A percentile compares a stretch with the other conserved stretches of the same genome.
Evolutionary conservation across 2,888 invertebrate genomes (phyloP).

Genomic region (Meloe dianella): DNA sequence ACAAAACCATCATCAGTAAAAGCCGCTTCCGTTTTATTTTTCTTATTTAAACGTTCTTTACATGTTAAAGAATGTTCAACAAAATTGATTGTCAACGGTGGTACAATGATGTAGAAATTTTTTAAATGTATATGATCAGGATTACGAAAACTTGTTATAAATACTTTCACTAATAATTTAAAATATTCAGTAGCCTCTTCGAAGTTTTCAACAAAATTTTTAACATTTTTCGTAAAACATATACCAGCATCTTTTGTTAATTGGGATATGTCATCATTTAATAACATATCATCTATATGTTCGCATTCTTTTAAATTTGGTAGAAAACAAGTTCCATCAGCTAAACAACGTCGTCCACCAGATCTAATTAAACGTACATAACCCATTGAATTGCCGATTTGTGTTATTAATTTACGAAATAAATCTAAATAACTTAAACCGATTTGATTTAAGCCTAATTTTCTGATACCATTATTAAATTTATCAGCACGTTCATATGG

Average conservation of each 20-base stretch:
- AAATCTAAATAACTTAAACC: constrained; percentile 91
- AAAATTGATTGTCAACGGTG: constrained; percentile 92
- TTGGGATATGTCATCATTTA: constrained; percentile 65
- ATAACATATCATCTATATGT: constrained; percentile 66
- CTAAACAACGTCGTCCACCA: constrained; percentile 90
- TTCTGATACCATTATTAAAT: constrained; percentile 89
- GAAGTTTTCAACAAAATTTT: constrained; percentile 81
- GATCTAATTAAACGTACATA: constrained; percentile 93
- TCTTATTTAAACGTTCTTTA: constrained; percentile 92
- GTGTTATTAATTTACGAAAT: constrained; percentile 89
- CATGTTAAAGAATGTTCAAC: constrained; percentile 90
- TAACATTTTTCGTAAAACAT: constrained; percentile 79
- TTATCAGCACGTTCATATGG: constrained; percentile 91
- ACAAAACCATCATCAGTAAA: constrained; percentile 99
- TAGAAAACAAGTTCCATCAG: constrained; percentile 88
- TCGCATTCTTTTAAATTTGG: constrained; percentile 74
- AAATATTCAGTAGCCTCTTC: constrained; percentile 86
- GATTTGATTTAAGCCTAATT: constrained; percentile 81
- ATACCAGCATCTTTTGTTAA: constrained; percentile 71
- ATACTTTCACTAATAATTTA: constrained; percentile 87
- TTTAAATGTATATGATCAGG: constrained; percentile 86
- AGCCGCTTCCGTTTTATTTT: constrained; percentile 83
- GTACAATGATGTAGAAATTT: constrained; percentile 92
- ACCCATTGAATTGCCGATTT: constrained; percentile 96
- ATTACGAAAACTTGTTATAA: constrained; percentile 86